Percentiles rank a stretch among this genome's conserved stretches.
phyloP scores from a whole-genome alignment of 2,888 invertebrate genomes.

The Drosophila aldrichi region DNA sequence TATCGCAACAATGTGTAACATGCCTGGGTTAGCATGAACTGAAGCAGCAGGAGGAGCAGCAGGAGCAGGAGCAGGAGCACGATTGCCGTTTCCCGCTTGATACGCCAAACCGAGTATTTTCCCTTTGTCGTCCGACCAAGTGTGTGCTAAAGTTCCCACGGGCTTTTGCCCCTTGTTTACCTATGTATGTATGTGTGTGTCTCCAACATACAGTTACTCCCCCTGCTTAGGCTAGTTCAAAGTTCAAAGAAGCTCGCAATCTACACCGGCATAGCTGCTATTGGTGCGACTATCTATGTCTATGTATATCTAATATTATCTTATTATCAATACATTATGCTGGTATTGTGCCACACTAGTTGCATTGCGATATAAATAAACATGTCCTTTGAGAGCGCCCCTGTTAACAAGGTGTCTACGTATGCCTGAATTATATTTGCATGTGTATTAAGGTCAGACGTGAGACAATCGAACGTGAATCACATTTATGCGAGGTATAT shows the following conservation, averaged over 20 bases:
- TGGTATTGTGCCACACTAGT: conserved; percentile 18
- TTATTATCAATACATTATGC: conserved; percentile 40
- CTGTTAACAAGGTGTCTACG: not conserved
- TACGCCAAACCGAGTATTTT: conserved; percentile 38
- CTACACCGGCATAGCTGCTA: not conserved
- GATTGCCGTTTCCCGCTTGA: conserved; percentile 68
- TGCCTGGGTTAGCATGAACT: conserved; percentile 29
- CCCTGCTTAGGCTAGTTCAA: not conserved
- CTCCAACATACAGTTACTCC: conserved; percentile 2
- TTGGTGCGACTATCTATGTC: not conserved
- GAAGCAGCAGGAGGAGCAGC: conserved; percentile 9
- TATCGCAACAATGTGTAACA: conserved; percentile 53
- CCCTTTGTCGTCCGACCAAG: conserved; percentile 17
- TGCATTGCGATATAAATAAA: conserved; percentile 34
- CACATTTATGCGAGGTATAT: not conserved
- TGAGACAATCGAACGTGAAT: not conserved
- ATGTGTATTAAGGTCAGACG: conserved; percentile 21
- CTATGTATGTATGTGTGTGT: conserved; percentile 17
- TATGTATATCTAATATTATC: conserved; percentile 33
- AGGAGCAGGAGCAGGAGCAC: not conserved
- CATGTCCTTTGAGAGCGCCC: conserved; percentile 2
- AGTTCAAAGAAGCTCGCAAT: conserved; percentile 13
- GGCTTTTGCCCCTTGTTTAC: conserved; percentile 53
- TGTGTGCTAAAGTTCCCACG: conserved; percentile 50
- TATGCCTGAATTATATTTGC: conserved; percentile 24